Percentiles rank a stretch among this genome's conserved stretches.
Conservation (phyloP, 92 coral and sea anemone genomes). For the Phenganax stokvisi region DNA sequence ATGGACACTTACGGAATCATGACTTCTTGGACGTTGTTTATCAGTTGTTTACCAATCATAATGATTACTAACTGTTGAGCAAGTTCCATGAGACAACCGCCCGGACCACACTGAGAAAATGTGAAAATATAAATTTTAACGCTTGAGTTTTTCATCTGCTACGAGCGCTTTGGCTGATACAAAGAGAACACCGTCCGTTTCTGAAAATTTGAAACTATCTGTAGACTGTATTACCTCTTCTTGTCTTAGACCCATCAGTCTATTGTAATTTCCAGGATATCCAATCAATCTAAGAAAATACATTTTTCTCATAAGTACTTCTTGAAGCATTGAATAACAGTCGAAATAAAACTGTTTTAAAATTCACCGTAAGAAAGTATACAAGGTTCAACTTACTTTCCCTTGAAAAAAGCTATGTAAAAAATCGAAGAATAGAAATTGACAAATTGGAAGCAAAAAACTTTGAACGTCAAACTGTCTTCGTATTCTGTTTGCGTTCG, state of each 20-base stretch:
- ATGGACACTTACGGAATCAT: slow-evolving; percentile 79
- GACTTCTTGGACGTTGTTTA: slow-evolving; percentile 95
- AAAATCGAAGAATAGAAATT: slow-evolving; percentile 97
- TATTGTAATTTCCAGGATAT: slow-evolving; percentile 89
- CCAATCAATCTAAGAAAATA: slow-evolving; percentile 68
- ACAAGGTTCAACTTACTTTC: slow-evolving; percentile 65
- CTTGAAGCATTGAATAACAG: background rate
- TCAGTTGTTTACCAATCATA: slow-evolving; percentile 95
- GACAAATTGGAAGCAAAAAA: slow-evolving; percentile 93
- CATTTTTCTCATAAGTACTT: background rate
- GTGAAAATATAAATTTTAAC: background rate
- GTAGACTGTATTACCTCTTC: slow-evolving; percentile 64
- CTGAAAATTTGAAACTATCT: background rate
- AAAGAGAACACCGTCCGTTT: background rate
- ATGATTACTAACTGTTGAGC: slow-evolving; percentile 97
- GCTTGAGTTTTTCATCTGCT: background rate
- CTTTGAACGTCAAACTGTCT: slow-evolving; percentile 92
- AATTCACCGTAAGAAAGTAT: background rate
- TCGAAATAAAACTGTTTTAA: background rate
- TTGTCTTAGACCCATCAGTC: slow-evolving; percentile 93
- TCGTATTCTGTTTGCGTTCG: slow-evolving; percentile 97
- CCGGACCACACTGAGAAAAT: slow-evolving; percentile 71
- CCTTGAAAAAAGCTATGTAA: slow-evolving; percentile 99
- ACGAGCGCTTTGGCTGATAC: background rate
- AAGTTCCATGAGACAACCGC: slow-evolving; percentile 97